These are phyloP conservation scores for Baronia brevicornis DNA, from an alignment of 2,888 invertebrate species.

Conservation along the genomic window DNA sequence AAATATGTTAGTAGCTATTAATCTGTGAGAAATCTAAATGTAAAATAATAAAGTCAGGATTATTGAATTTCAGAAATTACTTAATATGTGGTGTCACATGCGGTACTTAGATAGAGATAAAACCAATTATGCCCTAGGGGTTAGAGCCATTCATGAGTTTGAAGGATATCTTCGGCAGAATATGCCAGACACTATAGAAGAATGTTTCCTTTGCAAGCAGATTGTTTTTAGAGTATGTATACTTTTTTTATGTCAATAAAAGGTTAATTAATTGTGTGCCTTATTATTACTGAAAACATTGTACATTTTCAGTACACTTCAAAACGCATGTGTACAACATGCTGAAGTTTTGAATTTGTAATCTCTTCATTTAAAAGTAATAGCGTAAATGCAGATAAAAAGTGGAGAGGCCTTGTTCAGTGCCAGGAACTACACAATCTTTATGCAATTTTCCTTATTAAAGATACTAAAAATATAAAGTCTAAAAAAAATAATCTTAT, in stretches of 20 bases:
- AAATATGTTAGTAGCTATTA: too few species aligned
- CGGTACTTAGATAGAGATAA: conserved; percentile 52
- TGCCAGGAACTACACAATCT: too few species aligned
- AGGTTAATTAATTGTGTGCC: background rate
- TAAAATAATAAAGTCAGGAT: background rate
- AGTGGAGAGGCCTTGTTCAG: too few species aligned
- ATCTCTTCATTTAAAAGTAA: too few species aligned
- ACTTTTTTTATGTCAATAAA: background rate
- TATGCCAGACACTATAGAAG: conserved; percentile 54
- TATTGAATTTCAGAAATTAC: conserved; percentile 48
- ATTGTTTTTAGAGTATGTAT: conserved; percentile 58
- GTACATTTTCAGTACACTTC: too few species aligned
- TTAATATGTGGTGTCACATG: conserved; percentile 57
- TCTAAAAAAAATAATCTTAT: conserved; percentile 2
- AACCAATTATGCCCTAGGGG: conserved; percentile 53
- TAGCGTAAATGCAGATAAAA: too few species aligned
- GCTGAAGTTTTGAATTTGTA: too few species aligned
- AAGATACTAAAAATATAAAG: too few species aligned
- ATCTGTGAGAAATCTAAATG: background rate
- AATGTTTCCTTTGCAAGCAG: conserved; percentile 58
- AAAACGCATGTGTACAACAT: too few species aligned
- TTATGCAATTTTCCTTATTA: too few species aligned
- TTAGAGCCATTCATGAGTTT: conserved; percentile 63
- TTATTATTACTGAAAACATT: background rate
- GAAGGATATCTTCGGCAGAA: conserved; percentile 56